phyloP scores from a whole-genome alignment of 2,113 vertebrate genomes.

The Chloropsis hardwickii region DNA sequence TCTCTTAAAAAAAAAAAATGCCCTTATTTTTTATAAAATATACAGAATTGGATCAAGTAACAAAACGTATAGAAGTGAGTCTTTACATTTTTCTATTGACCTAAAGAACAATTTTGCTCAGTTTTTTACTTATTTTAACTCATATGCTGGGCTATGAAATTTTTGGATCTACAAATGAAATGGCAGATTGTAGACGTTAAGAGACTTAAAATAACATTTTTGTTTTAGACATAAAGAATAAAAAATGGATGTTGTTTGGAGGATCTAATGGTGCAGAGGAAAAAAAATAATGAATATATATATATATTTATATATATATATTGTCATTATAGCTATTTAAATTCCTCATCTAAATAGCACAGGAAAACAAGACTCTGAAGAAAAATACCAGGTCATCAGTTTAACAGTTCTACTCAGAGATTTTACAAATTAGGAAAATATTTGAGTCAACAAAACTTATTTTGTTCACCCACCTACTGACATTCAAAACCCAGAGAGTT shows the following conservation, averaged over 20 bases:
- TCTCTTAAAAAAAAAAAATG: background rate
- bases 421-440: background rate
- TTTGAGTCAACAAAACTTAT: background rate
- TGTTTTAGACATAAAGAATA: background rate
- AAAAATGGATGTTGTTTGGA: background rate
- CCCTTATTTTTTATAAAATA: background rate
- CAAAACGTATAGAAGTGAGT: background rate
- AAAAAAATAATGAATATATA: background rate
- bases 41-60: background rate
- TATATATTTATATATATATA: background rate
- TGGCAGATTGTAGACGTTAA: background rate
- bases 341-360: background rate
- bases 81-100: background rate
- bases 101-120: background rate
- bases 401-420: background rate
- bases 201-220: background rate
- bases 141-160: background rate
- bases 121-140: background rate
- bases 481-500: background rate
- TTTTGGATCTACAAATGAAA: background rate
- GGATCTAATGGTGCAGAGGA: background rate
- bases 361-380: background rate
- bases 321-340: background rate
- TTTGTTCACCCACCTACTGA: background rate
- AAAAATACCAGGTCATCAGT: background rate